Base-by-base conservation (phyloP, 2,888 invertebrate genomes). In the Charanyca ferruginea region DNA sequence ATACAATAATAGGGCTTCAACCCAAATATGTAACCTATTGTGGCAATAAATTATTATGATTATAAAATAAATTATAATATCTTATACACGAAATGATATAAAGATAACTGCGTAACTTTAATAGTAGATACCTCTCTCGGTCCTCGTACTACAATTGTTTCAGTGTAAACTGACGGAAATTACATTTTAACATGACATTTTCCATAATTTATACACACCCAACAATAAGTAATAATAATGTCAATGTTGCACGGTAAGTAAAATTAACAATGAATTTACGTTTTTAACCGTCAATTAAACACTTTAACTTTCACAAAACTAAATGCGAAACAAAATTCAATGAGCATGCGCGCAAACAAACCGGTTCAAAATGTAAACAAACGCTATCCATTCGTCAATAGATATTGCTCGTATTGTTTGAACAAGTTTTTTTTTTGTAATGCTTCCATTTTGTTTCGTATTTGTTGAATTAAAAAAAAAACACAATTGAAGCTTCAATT, bases 281-380 rank as follows among this genome's bases (percentile, higher is more conserved):
- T 47, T 60, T 13, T 59, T 60, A 22, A 25, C 20, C 11, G 22
- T 64, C 18, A 48, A 42, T 25, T 3, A 53, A 25, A n/a, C 18
- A 65, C 20, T 63, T 44, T 25, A 59, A 9, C n/a, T 32, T 48
- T n/a, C 68, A 82, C 80, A 61, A 58, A 60, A 64, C 55, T 45
- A 83, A 83, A 84, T 72, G 78, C 76, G 66, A 75, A 80, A 78
- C 74, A 58, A 77, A 80, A 83, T 78, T 84, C 83, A 87, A 86
- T 85, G 87, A 83, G 77, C 71, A 64, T 51, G 32, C 66, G 55
- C 55, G 77, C 79, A 87, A 88, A 88, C 82, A 84, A 79, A 72
- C 66, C 72, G 72, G 80, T 73, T 83, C 66, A 52, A 66, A 83
- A 74, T 59, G 79, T 68, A 81, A 84, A 87, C 83, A 87, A 54